phyloP scores from a whole-genome alignment of 2,113 vertebrate species.

The Cathartes aura region DNA sequence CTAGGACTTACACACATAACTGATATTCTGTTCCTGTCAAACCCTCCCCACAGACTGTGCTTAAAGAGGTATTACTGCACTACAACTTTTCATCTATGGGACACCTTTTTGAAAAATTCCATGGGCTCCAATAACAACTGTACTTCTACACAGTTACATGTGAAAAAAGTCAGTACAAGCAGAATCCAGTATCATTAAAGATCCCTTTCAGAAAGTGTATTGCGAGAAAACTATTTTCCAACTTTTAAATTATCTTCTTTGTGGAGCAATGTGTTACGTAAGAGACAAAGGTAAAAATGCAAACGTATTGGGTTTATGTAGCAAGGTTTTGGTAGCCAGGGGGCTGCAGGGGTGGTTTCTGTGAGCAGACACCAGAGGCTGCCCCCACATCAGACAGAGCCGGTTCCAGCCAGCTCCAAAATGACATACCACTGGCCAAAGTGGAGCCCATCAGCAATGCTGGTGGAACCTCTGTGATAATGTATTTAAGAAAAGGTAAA shows the following conservation, averaged over 20 bases:
- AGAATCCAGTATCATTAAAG: neutral
- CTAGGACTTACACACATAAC: neutral
- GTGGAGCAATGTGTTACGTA: neutral
- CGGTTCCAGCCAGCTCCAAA: neutral
- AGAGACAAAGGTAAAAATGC: neutral
- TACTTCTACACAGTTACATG: neutral
- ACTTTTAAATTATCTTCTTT: neutral
- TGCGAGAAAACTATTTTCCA: neutral
- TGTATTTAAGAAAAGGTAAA: neutral
- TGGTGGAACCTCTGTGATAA: neutral
- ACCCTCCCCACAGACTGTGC: neutral
- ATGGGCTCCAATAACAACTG: neutral
- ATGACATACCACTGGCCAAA: neutral
- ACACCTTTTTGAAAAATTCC: neutral
- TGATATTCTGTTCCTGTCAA: neutral
- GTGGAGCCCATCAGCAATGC: neutral
- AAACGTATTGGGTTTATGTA: neutral
- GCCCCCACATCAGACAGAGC: neutral
- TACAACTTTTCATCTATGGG: neutral
- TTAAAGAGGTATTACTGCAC: neutral
- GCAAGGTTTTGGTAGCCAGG: neutral
- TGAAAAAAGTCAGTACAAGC: neutral
- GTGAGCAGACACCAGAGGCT: neutral
- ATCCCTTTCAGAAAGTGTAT: neutral
- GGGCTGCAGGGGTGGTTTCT: neutral